phyloP scores from a whole-genome alignment of 1,140 invertebrate species.

The Nasonia giraulti region DNA sequence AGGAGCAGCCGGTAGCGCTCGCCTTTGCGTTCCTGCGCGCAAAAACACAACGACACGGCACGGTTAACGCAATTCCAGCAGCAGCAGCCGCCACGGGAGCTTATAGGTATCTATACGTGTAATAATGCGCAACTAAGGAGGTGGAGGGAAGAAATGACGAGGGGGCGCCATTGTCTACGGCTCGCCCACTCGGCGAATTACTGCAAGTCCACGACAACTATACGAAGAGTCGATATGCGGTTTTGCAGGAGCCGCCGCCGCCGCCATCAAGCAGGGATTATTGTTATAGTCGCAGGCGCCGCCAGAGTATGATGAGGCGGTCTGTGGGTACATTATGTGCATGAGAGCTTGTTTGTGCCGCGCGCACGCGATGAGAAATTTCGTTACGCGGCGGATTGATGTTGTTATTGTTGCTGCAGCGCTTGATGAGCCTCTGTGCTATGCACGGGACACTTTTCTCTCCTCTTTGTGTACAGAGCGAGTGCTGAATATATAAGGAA shows the following conservation, averaged over 20 bases:
- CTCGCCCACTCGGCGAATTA: background rate
- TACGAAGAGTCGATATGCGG: no score
- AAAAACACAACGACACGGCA: background rate
- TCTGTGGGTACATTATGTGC: no score
- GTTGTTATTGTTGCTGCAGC: background rate
- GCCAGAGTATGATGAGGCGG: no score
- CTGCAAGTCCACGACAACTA: background rate
- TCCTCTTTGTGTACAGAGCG: background rate
- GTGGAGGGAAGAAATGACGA: background rate
- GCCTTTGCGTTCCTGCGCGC: constrained; percentile 82
- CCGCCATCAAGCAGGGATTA: no score
- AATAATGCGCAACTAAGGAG: background rate
- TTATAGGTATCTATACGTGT: background rate
- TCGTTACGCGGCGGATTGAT: background rate
- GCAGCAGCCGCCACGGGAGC: background rate
- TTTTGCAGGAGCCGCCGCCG: no score
- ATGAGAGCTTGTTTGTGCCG: background rate
- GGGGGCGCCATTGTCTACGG: constrained; percentile 13
- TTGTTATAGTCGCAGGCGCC: no score
- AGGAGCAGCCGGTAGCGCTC: constrained; percentile 91
- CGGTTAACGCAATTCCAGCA: background rate
- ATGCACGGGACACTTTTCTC: background rate
- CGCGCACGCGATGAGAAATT: background rate
- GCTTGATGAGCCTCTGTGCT: background rate
- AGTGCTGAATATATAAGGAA: background rate